Base-by-base conservation (phyloP, 1,140 invertebrate species). In the Drosophila sechellia region DNA sequence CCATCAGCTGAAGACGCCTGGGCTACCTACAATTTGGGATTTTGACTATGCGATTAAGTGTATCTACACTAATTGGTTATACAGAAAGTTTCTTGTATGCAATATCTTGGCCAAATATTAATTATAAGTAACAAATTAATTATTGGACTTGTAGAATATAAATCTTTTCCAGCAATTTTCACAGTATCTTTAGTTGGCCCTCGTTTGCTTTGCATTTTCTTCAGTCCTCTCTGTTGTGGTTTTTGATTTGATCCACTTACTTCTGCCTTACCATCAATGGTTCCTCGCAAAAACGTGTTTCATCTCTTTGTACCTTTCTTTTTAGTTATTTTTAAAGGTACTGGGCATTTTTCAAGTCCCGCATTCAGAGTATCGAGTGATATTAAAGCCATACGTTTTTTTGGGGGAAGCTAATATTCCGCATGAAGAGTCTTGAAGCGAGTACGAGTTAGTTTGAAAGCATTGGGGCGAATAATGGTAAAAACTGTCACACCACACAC, bases 231-330 rank as follows among this genome's bases (percentile, higher is more conserved):
- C 68, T 53, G 60, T 27, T 65, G 66, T 57, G 61, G 66, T 78
- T 83, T 57, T 85, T 78, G 78, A 81, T 85, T 85, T 78, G 74
- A 81, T 86, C 78, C 83, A 81, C 77, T 84, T 58, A 69, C 59
- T 31, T 65, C 27, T 35, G 45, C 22, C 49, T 11, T 48, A 31
- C 57, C 22, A 40, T 52, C 15, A 15, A 25, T 53, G 45, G 60
- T 53, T 31, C 22, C 56, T 37, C 27, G 27, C 10, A 69, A 65
- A 85, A 85, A 85, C 81, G 64, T 58, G 81, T 85, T 81, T 86
- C 55, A 74, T 71, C 68, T 68, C 80, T 77, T 71, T 84, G 80
- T 55, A 73, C 68, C 61, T 69, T 74, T 85, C 58, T 74, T 52
- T 75, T 46, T 31, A 20, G 48, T 39, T 74, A 48, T 43, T 10